Conservation (phyloP, 2,797 vertebrate species). For the Hippocampus kuda region DNA sequence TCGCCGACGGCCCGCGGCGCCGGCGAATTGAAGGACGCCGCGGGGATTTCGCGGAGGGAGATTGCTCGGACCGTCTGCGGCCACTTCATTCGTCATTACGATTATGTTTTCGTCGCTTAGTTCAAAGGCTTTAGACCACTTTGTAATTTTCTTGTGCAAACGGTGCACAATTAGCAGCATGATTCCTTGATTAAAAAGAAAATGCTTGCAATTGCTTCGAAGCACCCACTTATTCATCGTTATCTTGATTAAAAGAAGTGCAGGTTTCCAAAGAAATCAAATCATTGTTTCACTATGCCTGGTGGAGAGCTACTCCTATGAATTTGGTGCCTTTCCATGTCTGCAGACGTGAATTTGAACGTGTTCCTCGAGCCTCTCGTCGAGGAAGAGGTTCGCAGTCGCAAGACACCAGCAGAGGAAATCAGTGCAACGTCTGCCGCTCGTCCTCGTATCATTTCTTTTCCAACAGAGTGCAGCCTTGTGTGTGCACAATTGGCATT, state of each 20-base stretch:
- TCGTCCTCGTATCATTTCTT: slow-evolving; percentile 14
- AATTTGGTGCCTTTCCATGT: background rate
- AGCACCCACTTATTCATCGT: background rate
- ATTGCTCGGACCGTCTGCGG: slow-evolving; percentile 38
- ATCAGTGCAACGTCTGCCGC: slow-evolving; percentile 1
- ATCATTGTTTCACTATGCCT: background rate
- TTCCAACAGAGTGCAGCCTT: slow-evolving; percentile 10
- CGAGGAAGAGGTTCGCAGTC: no score
- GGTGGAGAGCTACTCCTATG: no score
- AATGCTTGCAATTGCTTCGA: background rate
- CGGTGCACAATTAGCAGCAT: background rate
- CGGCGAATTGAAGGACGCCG: slow-evolving; percentile 57
- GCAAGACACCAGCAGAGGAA: background rate
- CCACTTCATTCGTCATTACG: background rate
- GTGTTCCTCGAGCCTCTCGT: background rate
- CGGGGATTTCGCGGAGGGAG: slow-evolving; percentile 46
- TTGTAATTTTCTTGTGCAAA: background rate
- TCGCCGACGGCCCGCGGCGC: slow-evolving; percentile 43
- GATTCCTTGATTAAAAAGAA: background rate
- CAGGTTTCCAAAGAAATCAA: background rate
- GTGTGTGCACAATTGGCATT: slow-evolving; percentile 22
- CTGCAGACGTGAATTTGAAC: no score
- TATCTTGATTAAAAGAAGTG: background rate
- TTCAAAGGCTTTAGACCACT: background rate
- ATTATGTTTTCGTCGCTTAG: background rate